Base-by-base conservation (phyloP, 2,888 invertebrate genomes). In the Orthosia gothica region DNA sequence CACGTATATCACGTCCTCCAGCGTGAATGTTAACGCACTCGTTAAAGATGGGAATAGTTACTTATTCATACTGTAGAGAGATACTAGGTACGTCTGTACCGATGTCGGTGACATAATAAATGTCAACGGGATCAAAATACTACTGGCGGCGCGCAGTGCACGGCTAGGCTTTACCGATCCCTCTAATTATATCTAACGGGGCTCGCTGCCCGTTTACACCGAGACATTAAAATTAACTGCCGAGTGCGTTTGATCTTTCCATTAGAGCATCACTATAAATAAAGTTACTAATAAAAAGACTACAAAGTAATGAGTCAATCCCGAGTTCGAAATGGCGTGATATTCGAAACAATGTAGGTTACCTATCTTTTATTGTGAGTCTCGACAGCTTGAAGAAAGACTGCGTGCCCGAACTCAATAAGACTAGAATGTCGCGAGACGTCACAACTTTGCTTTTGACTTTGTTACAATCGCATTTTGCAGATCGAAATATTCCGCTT, bases 221-320 rank as follows among this genome's bases (percentile, higher is more conserved):
- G 94, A 94, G 95, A 95, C 96, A 96, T 96, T 95, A 96, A 96
- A 96, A 96, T 96, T 95, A 96, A 96, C 95, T 95, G 92, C 93
- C 91, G 91, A 91, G 89, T 89, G 91, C 95, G 93, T 96, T 96
- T 96, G 96, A 96, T 96, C 96, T 96, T 96, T 96, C 95, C 96
- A 96, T 96, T 96, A 96, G 94, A 92, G 91, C 92, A 92, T 87
- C 88, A 88, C 95, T 95, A 94, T 95, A 95, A 95, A 96, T 95
- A 95, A 89, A 90, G 89, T 90, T 91, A 76, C 90, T 91, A 92
- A 92, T 93, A 94, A 94, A 95, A 95, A 92, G 87, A 92, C 87
- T 88, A 91, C 89, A 88, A 90, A 88, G 92, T 93, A 92, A 93
- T 94, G 93, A 94, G 92, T 94, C 94, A 93, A 94, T 95, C 89